Conservation (phyloP, 1,140 invertebrate genomes). For the Andrena cerasifolii region DNA sequence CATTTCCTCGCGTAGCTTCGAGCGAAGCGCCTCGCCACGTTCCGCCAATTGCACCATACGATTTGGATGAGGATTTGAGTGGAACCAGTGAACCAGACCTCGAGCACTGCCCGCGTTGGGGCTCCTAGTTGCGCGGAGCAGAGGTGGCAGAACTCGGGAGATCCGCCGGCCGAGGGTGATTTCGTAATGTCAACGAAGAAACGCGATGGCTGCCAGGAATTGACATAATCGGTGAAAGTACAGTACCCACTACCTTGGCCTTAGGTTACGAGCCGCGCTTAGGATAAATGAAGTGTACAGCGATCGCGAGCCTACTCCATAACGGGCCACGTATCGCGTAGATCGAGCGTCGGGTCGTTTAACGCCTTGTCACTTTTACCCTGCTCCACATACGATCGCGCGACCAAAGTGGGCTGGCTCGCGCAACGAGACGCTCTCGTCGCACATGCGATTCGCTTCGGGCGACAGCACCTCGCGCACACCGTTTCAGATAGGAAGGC, state of each 20-base stretch:
- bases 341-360: constrained; percentile 37
- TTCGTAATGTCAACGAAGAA: constrained; percentile 58
- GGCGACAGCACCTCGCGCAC: constrained; percentile 59
- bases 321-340: constrained; percentile 55
- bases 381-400: constrained; percentile 67
- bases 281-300: constrained; percentile 59
- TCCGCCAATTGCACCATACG: too few relatives aligned
- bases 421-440: constrained; percentile 53
- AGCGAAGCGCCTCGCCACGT: too few relatives aligned
- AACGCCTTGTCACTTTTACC: constrained; percentile 62
- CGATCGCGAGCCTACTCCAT: constrained; percentile 46
- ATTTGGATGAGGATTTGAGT: too few relatives aligned
- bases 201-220: constrained; percentile 49
- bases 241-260: constrained; percentile 65
- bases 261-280: constrained; percentile 59
- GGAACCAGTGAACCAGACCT: too few relatives aligned
- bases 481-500: constrained; percentile 68
- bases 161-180: not conserved
- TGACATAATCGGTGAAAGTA: constrained; percentile 70
- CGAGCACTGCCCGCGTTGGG: too few relatives aligned
- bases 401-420: constrained; percentile 59
- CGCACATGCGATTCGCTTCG: constrained; percentile 65
- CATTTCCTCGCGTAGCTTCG: too few relatives aligned
- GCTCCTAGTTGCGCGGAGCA: not conserved
- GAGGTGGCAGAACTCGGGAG: not conserved